Percentiles rank a stretch among this genome's conserved stretches.
phyloP scores from a whole-genome alignment of 2,797 vertebrate genomes.

The Micromesistius poutassou region DNA sequence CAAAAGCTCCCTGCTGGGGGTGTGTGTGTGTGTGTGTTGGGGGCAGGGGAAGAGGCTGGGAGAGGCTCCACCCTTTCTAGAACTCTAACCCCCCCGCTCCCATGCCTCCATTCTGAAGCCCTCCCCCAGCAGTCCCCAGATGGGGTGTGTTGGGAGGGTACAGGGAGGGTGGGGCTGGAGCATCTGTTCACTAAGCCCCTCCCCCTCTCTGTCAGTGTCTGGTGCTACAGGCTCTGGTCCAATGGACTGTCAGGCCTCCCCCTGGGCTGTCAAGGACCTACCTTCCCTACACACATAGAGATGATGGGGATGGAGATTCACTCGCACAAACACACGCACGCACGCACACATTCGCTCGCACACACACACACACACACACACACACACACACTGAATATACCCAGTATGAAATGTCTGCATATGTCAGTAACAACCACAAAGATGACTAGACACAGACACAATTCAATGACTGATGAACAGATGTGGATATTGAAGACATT shows the following conservation, averaged over 20 bases:
- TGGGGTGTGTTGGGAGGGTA: constrained; percentile 31
- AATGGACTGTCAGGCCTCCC: constrained; percentile 27
- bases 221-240: constrained; percentile 30
- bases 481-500: too few species aligned
- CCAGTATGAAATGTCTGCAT: too few species aligned
- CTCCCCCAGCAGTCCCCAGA: constrained; percentile 38
- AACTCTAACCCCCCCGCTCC: background rate
- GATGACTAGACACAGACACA: too few species aligned
- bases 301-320: constrained; percentile 27
- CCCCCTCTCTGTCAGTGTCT: constrained; percentile 37
- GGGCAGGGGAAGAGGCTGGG: constrained; percentile 39
- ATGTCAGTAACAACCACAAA: too few species aligned
- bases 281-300: background rate
- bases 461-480: too few species aligned
- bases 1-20: background rate
- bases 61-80: constrained; percentile 36
- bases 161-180: constrained; percentile 48
- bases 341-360: background rate
- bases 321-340: constrained; percentile 1
- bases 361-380: background rate
- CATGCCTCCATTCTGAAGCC: background rate
- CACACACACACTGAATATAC: too few species aligned
- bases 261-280: background rate
- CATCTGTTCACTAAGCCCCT: constrained; percentile 59
- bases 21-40: constrained; percentile 1